Evolutionary conservation across 2,113 vertebrate species (phyloP).

Genomic region (Gracilinanus agilis): DNA sequence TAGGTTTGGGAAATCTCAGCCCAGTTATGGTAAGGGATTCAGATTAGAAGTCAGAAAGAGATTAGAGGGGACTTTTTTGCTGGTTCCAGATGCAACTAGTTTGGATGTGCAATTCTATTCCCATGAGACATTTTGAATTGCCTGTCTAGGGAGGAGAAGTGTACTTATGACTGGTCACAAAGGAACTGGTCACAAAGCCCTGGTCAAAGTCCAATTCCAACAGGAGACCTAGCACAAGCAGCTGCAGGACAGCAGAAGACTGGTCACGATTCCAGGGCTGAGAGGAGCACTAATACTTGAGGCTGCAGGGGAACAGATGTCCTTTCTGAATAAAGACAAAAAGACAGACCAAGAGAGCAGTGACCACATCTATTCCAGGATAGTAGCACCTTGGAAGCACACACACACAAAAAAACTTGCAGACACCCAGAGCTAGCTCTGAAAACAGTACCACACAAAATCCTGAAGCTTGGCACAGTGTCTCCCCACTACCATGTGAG

Average conservation of each 20-base stretch:
- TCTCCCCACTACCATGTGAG: not conserved
- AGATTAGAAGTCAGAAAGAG: not conserved
- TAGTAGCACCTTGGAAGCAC: not conserved
- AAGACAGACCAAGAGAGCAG: not conserved
- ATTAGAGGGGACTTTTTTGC: not conserved
- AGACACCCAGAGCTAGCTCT: not conserved
- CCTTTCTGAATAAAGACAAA: not conserved
- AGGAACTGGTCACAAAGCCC: not conserved
- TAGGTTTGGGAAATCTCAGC: too few species aligned
- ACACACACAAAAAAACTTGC: not conserved
- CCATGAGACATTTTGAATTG: not conserved
- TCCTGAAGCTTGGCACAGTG: not conserved
- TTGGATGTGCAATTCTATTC: not conserved
- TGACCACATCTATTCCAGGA: not conserved
- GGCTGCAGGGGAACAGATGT: not conserved
- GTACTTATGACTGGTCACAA: not conserved
- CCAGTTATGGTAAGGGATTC: too few species aligned
- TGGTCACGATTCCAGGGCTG: not conserved
- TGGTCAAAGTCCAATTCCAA: not conserved
- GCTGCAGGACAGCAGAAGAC: too few species aligned
- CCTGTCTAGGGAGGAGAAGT: not conserved
- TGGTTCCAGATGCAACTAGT: rapidly evolving
- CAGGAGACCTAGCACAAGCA: too few species aligned
- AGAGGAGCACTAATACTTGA: not conserved
- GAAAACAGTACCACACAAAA: not conserved